phyloP scores from a whole-genome alignment of 1,140 invertebrate species.

The Drosophila leontia region DNA sequence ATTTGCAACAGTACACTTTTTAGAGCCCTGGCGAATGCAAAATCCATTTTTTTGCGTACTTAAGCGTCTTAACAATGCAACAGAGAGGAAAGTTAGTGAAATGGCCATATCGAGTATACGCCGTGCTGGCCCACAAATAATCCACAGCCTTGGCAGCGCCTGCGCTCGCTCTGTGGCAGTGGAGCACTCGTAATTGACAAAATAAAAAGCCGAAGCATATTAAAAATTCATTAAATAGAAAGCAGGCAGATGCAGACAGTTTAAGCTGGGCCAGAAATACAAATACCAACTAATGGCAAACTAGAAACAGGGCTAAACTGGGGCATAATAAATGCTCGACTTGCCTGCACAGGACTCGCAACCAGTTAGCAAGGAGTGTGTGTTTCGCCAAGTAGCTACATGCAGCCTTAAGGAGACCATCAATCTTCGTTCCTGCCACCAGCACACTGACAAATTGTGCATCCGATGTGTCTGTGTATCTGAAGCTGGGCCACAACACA shows the following conservation, averaged over 20 bases:
- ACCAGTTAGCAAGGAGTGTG: constrained; percentile 14
- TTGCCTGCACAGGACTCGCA: constrained; percentile 28
- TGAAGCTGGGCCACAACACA: constrained; percentile 39
- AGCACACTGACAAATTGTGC: constrained; percentile 41
- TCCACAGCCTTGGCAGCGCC: constrained; percentile 21
- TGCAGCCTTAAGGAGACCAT: constrained; percentile 56
- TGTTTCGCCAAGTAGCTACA: constrained; percentile 60
- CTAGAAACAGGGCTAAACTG: constrained; percentile 44
- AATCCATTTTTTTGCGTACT: constrained; percentile 24
- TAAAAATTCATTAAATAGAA: constrained; percentile 81
- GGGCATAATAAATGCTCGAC: constrained; percentile 63
- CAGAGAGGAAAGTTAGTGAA: not conserved
- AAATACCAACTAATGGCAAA: constrained; percentile 27
- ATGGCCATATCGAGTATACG: constrained; percentile 56
- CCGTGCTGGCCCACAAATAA: constrained; percentile 43
- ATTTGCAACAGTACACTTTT: not conserved
- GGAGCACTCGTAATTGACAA: constrained; percentile 59
- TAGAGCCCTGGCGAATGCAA: not conserved
- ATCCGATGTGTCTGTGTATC: constrained; percentile 15
- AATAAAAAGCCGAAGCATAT: constrained; percentile 59
- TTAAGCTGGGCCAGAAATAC: constrained; percentile 27
- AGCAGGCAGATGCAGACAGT: constrained; percentile 36
- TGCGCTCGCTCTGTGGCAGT: constrained; percentile 42
- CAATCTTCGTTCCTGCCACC: constrained; percentile 73
- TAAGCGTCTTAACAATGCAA: constrained; percentile 56